Conservation (phyloP, 2,888 invertebrate species). For the Drosophila mettleri region DNA sequence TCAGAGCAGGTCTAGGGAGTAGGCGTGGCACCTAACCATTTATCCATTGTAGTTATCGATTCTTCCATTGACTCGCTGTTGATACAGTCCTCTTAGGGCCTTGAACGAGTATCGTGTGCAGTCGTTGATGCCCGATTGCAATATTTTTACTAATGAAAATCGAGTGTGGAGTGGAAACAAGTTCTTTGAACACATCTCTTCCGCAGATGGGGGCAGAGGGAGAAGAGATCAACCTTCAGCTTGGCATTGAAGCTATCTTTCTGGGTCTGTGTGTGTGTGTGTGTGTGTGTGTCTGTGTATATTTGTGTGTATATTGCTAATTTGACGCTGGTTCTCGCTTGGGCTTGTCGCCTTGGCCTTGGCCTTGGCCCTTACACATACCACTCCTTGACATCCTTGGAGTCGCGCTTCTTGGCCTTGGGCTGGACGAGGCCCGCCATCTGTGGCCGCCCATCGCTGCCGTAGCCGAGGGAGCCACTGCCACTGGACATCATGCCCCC, state of each 20-base stretch:
- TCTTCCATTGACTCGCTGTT: neutral
- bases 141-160: neutral
- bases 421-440: slow-evolving; percentile 85
- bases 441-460: slow-evolving; percentile 84
- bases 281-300: neutral
- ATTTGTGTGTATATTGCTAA: slow-evolving; percentile 73
- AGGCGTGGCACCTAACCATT: neutral
- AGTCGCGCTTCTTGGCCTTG: slow-evolving; percentile 89
- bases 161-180: neutral
- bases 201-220: slow-evolving; percentile 5
- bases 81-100: neutral
- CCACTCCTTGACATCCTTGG: slow-evolving; percentile 98
- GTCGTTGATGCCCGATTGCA: neutral
- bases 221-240: slow-evolving; percentile 2
- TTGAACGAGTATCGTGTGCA: neutral
- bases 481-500: slow-evolving; percentile 80
- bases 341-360: neutral
- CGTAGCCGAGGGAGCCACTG: slow-evolving; percentile 75
- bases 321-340: slow-evolving; percentile 65
- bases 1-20: neutral
- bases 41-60: too few species aligned
- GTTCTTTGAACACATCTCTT: neutral
- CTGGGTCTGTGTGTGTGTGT: slow-evolving; percentile 1
- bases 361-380: slow-evolving; percentile 90
- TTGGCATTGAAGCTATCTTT: slow-evolving; percentile 1